Base-by-base conservation (phyloP, 2,888 invertebrate genomes). In the Biston stratarius region DNA sequence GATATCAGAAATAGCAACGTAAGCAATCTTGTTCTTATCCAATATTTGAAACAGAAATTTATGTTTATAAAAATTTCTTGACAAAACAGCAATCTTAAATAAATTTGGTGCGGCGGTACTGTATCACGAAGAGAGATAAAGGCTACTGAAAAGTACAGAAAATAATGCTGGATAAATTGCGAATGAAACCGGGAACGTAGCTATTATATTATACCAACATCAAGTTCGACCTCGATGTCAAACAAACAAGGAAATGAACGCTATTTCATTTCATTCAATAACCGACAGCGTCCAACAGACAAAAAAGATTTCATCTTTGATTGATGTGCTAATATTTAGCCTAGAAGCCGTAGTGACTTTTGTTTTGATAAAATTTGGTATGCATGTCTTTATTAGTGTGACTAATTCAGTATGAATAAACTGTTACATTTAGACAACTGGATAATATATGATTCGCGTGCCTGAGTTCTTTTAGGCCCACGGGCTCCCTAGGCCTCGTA, bases 401-500 rank as follows among this genome's bases (percentile, higher is more conserved):
- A 14, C n/a, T 53, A 9, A 42, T 15, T 33, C n/a, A 51, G 42
- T 55, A 33, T 33, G 14, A 15, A 48, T 48, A 10, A 48, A 48
- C 15, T 9, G 10, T 10, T 24, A 15, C 48, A 15, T 3, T 1
- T 5, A 51, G n/a, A 44, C n/a, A 45, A 45, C 44, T 45, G 34
- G 45, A 10, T 45, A 45, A 36, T 45, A 57, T 34, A 57, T 7
- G 45, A 44, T 11, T 42, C n/a, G 48, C 59, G 59, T 42, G 49
- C 11, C 59, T 6, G 33, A 1, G 59, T 49, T 49, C 40, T 9
- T 58, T 49, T 38, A 5, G 38, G 6, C 38, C 15, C 58, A 42
- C 9, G 40, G 24, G 49, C 49, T 42, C 49, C 59, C 59, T 59
- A 59, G 59, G 40, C 59, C 59, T 49, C 59, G 59, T 51, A n/a